Conservation (phyloP, 2,113 vertebrate species). For the Tympanuchus pallidicinctus region DNA sequence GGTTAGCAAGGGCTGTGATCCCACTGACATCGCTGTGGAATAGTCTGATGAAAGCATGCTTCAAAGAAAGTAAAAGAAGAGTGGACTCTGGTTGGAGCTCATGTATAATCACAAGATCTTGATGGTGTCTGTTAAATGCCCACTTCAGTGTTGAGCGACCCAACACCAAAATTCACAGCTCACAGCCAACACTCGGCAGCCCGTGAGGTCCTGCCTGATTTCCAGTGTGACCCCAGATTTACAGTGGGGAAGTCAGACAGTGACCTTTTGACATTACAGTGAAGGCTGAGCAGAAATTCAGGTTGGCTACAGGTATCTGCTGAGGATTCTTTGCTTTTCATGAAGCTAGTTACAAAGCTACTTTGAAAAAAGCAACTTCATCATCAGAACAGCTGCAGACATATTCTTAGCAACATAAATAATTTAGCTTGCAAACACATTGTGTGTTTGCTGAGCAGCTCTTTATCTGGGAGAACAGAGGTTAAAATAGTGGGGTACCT, state of each 20-base stretch:
- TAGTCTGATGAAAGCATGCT: background rate
- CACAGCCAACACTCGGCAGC: background rate
- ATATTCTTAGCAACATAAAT: background rate
- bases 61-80: background rate
- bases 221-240: background rate
- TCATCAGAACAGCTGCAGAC: background rate
- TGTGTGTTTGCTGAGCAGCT: background rate
- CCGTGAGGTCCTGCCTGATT: accelerated
- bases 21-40: background rate
- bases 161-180: background rate
- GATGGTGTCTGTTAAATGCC: background rate
- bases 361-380: background rate
- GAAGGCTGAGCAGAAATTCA: background rate
- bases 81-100: background rate
- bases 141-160: background rate
- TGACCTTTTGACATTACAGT: background rate
- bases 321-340: background rate
- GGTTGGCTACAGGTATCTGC: background rate
- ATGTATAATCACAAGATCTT: background rate
- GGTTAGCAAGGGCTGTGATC: background rate
- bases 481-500: background rate
- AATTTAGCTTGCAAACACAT: background rate
- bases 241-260: background rate
- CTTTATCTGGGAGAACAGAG: background rate
- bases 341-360: background rate